Percentiles rank a stretch among this genome's conserved stretches.
Conservation (phyloP, 2,797 vertebrate genomes). For the Alcedo atthis region DNA sequence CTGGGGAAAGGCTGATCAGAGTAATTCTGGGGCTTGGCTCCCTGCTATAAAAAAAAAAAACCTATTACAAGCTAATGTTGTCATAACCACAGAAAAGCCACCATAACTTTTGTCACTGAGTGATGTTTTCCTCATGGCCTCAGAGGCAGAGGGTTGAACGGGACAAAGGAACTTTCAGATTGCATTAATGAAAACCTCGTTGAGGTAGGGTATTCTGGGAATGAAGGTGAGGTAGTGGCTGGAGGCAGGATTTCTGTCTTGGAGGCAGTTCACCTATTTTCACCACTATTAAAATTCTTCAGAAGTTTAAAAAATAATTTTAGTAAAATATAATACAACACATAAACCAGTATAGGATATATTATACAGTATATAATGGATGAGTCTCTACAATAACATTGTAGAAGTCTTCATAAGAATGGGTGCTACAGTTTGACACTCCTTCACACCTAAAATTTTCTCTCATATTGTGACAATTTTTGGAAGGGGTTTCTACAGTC, state of each 20-base stretch:
- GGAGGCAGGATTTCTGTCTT: background rate
- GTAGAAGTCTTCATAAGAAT: background rate
- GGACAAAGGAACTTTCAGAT: background rate
- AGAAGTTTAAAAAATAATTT: background rate
- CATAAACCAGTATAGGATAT: background rate
- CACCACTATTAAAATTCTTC: background rate
- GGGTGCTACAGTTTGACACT: background rate
- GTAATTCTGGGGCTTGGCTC: background rate
- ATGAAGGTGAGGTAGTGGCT: background rate
- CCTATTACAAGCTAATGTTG: background rate
- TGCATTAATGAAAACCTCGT: background rate
- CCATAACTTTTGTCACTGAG: background rate
- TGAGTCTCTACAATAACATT: background rate
- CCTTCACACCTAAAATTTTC: background rate
- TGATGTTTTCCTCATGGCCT: background rate
- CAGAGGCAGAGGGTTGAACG: background rate
- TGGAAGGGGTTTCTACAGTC: background rate
- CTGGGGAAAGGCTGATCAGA: background rate
- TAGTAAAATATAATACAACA: background rate
- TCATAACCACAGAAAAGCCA: background rate
- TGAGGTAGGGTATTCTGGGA: background rate
- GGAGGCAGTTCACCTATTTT: background rate
- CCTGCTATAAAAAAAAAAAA: background rate
- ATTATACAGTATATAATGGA: accelerated
- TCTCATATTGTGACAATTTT: background rate